Base-by-base conservation (phyloP, 2,888 invertebrate species). In the Cheilosia soror region DNA sequence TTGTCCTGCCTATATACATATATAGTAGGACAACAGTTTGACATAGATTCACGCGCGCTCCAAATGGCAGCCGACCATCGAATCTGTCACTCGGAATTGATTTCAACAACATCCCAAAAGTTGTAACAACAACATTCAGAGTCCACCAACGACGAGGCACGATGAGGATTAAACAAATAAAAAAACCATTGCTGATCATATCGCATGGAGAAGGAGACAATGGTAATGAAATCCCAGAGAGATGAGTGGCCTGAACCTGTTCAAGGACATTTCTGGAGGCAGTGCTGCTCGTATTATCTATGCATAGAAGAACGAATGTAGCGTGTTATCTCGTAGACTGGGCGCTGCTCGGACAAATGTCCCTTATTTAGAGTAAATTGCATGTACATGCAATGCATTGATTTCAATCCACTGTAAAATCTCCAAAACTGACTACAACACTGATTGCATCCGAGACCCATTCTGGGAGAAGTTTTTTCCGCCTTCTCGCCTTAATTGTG, bases 51-150 rank as follows among this genome's bases (percentile, higher is more conserved):
- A 42, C 42, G 20, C 27, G 29, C 68, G 47, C 66, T 77, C 49
- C 47, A 27, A 65, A 49, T 55, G 60, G 51, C 69, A 68, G 60
- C 51, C 60, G 62, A 72, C 81, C 77, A 73, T 73, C 53, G 82
- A 82, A 65, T 82, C 81, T 86, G 86, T 82, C 81, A 82, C 73
- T 82, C 37, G 86, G 86, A 86, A 86, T 86, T 86, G 86, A 86
- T 86, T 86, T 86, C 82, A 86, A 73, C 77, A 85, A 66, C 60
- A 58, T 51, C 25, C 27, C 5, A 20, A 51, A 27, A 51, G 29
- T 81, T 77, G 85, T 77, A 42, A 77, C 85, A 85, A 77, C 71
- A 55, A 53, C 69, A 71, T 69, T 68, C 58, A 57, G 37, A 37
- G 63, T 51, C 44, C n/a, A 33, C 25, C 25, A 58, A 37, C 13